A percentile compares a stretch with the other conserved stretches of the same genome.
These are phyloP conservation scores for Trissolcus basalis DNA, from an alignment of 1,140 invertebrate genomes.

Conservation along the genomic window DNA sequence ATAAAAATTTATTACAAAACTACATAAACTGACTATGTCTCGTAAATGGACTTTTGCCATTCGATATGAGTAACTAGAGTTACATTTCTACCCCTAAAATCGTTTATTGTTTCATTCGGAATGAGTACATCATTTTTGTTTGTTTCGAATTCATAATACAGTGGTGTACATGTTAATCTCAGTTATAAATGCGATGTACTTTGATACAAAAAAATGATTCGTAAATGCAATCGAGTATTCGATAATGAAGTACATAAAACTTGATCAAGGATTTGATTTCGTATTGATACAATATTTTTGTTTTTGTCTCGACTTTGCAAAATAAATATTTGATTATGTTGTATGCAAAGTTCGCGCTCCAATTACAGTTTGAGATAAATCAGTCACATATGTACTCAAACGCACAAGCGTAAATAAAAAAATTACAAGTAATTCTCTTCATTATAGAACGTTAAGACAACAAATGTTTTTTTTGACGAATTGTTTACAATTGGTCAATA, in stretches of 20 bases:
- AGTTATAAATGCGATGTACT: conserved; percentile 35
- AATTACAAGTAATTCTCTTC: conserved; percentile 14
- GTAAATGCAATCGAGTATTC: conserved; percentile 44
- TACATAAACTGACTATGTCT: not conserved
- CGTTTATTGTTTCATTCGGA: conserved; percentile 1
- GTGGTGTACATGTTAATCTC: conserved; percentile 33
- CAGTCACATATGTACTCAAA: conserved; percentile 32
- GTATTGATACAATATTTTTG: too few species aligned
- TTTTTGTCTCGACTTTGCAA: too few species aligned
- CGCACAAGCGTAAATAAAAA: conserved; percentile 24
- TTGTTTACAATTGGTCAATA: conserved; percentile 50
- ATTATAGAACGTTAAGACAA: conserved; percentile 7
- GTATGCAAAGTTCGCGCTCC: conserved; percentile 21
- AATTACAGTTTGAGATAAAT: conserved; percentile 31
- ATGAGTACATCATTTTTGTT: conserved; percentile 4
- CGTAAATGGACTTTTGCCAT: not conserved
- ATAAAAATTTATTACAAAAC: too few species aligned
- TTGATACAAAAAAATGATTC: conserved; percentile 9
- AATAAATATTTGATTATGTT: not conserved
- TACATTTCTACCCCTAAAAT: conserved; percentile 4
- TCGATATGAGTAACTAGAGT: conserved; percentile 29
- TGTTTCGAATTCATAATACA: conserved; percentile 7
- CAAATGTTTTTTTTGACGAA: conserved; percentile 36
- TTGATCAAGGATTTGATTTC: conserved; percentile 1
- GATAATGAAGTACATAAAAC: conserved; percentile 33